Base-by-base conservation (phyloP, 2,888 invertebrate species). In the Aromia moschata region DNA sequence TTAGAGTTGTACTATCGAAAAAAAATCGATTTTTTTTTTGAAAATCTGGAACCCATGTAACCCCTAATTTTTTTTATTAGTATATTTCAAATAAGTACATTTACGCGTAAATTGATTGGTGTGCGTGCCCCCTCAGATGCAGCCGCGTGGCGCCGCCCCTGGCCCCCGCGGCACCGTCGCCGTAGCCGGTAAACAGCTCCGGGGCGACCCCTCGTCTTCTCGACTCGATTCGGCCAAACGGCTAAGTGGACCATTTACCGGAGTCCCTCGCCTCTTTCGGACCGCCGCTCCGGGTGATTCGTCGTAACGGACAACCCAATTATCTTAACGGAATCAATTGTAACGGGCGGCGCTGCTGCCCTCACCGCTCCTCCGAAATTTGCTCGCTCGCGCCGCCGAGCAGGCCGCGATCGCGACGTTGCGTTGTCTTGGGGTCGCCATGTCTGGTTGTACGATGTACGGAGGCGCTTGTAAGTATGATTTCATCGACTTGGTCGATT, bases 251-350 rank as follows among this genome's bases (percentile, higher is more conserved):
- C 45, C 46, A 46, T 55, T 55, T 55, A 43, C 49, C 43, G 47
- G 41, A 44, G 43, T 56, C 56, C 41, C 45, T 55, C 41, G 40
- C 41, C 56, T 56, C n/a, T n/a, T 40, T 49, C 41, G 58, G 45
- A 44, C 20, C 56, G 43, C 55, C 52, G 60, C 68, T 71, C 64
- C 70, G 72, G 76, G 75, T 74, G 76, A 78, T 78, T 76, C 75
- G 76, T 74, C 76, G 68, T 77, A 77, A 77, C 74, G 77, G 77
- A 78, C 78, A 77, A 74, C 68, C 69, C 76, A 77, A 77, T 77
- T 77, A 77, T 74, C 72, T 74, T 45, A 43, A 62, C 55, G 51
- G 62, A 60, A 65, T 65, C 62, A 56, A 65, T 70, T 70, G 70
- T 66, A 72, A 70, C 70, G 67, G 69, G 70, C 65, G 56, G 52